A percentile compares a stretch with the other conserved stretches of the same genome.
These are phyloP conservation scores for Cochlearius cochlearius DNA, from an alignment of 2,113 vertebrate species.

Conservation along the genomic window DNA sequence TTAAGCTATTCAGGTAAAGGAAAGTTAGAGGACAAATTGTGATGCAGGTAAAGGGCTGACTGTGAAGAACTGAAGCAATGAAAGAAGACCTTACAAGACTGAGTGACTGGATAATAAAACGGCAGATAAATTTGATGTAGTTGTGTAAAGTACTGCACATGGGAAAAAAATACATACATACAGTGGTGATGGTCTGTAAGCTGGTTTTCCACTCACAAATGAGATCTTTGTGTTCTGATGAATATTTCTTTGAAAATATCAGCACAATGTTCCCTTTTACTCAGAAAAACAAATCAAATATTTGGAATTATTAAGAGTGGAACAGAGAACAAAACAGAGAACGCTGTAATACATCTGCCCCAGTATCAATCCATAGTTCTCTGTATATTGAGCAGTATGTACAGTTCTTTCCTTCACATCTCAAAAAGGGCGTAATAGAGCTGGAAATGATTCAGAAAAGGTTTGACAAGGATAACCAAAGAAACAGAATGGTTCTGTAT, in stretches of 20 bases:
- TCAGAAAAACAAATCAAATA: neutral
- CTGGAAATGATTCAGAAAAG: neutral
- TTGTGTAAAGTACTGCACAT: neutral
- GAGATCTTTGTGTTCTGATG: neutral
- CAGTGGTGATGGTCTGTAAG: neutral
- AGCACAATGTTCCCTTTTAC: neutral
- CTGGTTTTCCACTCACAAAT: neutral
- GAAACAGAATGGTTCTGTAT: neutral
- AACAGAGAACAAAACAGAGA: neutral
- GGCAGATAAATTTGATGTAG: neutral
- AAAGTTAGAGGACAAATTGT: conserved; percentile 37
- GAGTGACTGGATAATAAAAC: neutral
- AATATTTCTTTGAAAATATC: neutral
- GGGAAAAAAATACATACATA: neutral
- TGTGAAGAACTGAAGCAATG: neutral
- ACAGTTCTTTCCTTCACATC: neutral
- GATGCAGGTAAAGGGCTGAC: neutral
- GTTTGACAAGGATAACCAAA: neutral
- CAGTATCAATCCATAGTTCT: conserved; percentile 12
- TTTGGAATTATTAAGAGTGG: neutral
- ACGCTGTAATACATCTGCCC: neutral
- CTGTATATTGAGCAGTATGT: neutral
- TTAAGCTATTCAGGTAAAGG: conserved; percentile 17
- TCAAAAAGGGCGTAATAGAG: neutral
- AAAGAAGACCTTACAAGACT: neutral